A percentile compares a stretch with the other conserved stretches of the same genome.
Evolutionary conservation across 92 coral and sea anemone species (phyloP).

Genomic region (Chrysogorgia sp.): DNA sequence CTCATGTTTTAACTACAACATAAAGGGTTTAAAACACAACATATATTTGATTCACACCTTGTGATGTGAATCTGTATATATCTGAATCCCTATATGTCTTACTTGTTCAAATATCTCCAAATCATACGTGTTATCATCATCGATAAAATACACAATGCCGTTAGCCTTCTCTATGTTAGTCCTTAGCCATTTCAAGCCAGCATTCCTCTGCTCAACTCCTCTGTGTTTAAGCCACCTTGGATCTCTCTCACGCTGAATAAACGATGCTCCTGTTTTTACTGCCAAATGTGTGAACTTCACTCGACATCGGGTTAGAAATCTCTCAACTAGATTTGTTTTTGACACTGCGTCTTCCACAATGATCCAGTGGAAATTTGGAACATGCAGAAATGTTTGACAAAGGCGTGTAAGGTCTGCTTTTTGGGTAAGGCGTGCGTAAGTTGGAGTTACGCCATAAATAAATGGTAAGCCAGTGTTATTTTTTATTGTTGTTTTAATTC

Average conservation of each 20-base stretch:
- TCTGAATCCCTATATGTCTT: slow-evolving; percentile 35
- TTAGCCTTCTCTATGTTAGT: slow-evolving; percentile 48
- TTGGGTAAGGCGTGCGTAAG: slow-evolving; percentile 79
- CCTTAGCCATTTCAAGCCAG: slow-evolving; percentile 82
- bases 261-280: slow-evolving; percentile 68
- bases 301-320: slow-evolving; percentile 67
- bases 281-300: slow-evolving; percentile 77
- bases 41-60: too few species aligned
- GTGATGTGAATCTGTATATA: too few species aligned
- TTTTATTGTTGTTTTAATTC: not conserved
- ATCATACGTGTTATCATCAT: slow-evolving; percentile 97
- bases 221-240: slow-evolving; percentile 93
- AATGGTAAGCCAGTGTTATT: slow-evolving; percentile 55
- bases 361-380: slow-evolving; percentile 89
- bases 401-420: slow-evolving; percentile 94
- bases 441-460: slow-evolving; percentile 84
- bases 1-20: too few species aligned
- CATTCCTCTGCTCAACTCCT: slow-evolving; percentile 94
- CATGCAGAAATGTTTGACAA: slow-evolving; percentile 85
- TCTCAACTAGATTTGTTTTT: slow-evolving; percentile 66
- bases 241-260: slow-evolving; percentile 68
- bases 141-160: slow-evolving; percentile 94
- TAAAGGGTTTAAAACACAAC: too few species aligned
- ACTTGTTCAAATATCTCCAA: slow-evolving; percentile 92
- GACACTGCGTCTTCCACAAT: slow-evolving; percentile 77